Evolutionary conservation across 2,113 vertebrate species (phyloP), one percentile per base, ranked within the genome.

Genomic region (Albula goreensis): DNA sequence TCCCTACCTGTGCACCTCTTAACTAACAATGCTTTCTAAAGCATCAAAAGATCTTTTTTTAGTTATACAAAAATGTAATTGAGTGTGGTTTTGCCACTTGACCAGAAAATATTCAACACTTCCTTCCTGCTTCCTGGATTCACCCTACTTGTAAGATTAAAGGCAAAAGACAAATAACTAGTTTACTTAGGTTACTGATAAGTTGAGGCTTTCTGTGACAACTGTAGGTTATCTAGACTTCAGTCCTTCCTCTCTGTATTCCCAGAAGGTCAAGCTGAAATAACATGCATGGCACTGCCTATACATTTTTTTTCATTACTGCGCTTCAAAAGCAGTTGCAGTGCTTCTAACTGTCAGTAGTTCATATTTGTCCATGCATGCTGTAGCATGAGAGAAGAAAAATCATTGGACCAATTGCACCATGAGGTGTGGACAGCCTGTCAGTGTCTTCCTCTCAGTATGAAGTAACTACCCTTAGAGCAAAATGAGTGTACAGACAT

Each of bases 91-190:
- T 41, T 41, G 31, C 31, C 31, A 41, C 31, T 41, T 41, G 31
- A 41, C 31, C 31, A 41, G 31, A 41, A 41, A 41, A 41, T 41
- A 41, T 41, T 41, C 31, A 56, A 56, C 12, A 56, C 12, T 56
- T 12, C 53, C 17, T 66, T 86, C 88, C 89, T 86, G 90, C 86
- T 52, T 17, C 31, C 88, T 10, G 81, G 90, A 91, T 91, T 89
- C 86, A 53, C 63, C 88, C 83, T 85, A 81, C 86, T 85, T 90
- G 88, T 88, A 90, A 86, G 89, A 89, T 91, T 80, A 87, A 90
- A 56, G 2, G 25, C 84, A 88, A 88, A 87, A 22, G 86, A 89
- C 91, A 89, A 80, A 31, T 78, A 90, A 88, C 0, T 41, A 41
- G 31, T 41, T 41, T 41, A 41, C 31, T 41, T 41, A 41, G 31